Evolutionary conservation across 2,888 invertebrate genomes (phyloP).

Genomic region (Ophioninae sp.): DNA sequence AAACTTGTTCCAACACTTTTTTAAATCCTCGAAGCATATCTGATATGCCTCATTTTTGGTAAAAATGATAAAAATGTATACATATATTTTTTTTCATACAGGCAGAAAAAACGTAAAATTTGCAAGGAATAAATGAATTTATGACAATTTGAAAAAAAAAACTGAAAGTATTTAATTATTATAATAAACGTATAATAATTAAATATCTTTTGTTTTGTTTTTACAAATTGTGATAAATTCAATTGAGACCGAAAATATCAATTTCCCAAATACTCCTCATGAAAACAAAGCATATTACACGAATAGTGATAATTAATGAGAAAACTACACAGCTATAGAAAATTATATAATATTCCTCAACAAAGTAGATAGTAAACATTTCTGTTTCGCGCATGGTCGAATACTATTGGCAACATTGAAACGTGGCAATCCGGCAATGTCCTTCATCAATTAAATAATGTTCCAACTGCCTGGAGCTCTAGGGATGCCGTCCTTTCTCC

Average conservation of each 20-base stretch:
- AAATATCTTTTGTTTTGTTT: too few relatives aligned
- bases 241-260: neutral
- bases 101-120: neutral
- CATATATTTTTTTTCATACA: neutral
- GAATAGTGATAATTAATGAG: neutral
- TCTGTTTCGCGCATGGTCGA: neutral
- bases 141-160: too few relatives aligned
- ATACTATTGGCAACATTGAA: constrained; percentile 8
- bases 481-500: neutral
- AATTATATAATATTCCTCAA: neutral
- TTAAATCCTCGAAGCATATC: too few relatives aligned
- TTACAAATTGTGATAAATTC: neutral
- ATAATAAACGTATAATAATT: too few relatives aligned
- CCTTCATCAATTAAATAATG: constrained; percentile 45
- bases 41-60: too few relatives aligned
- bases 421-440: constrained; percentile 9
- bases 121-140: neutral
- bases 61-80: too few relatives aligned
- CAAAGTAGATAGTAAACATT: constrained; percentile 11
- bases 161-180: too few relatives aligned
- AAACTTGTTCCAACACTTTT: too few relatives aligned
- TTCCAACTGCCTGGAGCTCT: neutral
- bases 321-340: neutral
- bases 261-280: neutral
- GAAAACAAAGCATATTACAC: neutral